Evolutionary conservation across 2,113 vertebrate species (phyloP).

Genomic region (Coregonus clupeaformis): DNA sequence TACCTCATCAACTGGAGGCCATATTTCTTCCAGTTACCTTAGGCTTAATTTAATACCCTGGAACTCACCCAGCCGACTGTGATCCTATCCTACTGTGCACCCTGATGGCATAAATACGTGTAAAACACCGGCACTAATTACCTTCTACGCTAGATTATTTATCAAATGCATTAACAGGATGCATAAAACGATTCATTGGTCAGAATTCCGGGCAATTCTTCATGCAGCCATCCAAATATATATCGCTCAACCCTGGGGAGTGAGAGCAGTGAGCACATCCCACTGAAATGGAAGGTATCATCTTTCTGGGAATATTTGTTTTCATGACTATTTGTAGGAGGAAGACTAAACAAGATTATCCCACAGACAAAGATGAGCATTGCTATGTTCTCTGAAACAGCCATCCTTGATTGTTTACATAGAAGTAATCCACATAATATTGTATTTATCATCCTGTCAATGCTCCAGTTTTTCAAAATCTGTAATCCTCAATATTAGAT

Average conservation of each 20-base stretch:
- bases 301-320: constrained; percentile 53
- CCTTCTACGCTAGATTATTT: constrained; percentile 67
- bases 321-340: constrained; percentile 51
- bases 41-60: constrained; percentile 69
- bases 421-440: constrained; percentile 51
- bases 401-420: constrained; percentile 35
- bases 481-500: constrained; percentile 28
- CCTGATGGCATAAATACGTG: constrained; percentile 70
- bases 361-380: constrained; percentile 49
- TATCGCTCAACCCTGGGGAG: constrained; percentile 41
- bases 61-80: constrained; percentile 66
- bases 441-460: constrained; percentile 52
- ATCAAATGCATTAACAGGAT: constrained; percentile 66
- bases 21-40: constrained; percentile 68
- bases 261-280: constrained; percentile 18
- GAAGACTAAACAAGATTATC: constrained; percentile 33
- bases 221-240: constrained; percentile 52
- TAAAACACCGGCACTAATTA: constrained; percentile 75
- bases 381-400: constrained; percentile 8
- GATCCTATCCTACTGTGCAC: constrained; percentile 63
- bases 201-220: constrained; percentile 63
- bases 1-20: constrained; percentile 63
- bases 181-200: constrained; percentile 67
- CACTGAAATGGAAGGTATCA: constrained; percentile 41
- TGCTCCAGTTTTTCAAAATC: constrained; percentile 4